Percentiles rank a stretch among this genome's conserved stretches.
These are phyloP conservation scores for Scrobipalpa atriplicella DNA, from an alignment of 2,888 invertebrate genomes.

Conservation along the genomic window DNA sequence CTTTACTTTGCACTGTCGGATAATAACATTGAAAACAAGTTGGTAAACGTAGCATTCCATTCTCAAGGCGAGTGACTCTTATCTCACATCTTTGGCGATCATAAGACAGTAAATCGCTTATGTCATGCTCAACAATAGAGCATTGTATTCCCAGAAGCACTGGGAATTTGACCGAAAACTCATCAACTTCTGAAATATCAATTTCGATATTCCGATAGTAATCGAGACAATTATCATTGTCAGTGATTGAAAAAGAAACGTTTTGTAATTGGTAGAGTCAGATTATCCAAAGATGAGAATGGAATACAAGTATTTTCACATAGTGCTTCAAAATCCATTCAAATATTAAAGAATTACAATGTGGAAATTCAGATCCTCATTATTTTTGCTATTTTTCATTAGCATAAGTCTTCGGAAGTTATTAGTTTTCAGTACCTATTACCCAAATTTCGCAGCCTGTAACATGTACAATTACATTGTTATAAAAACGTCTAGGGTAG, in stretches of 20 bases:
- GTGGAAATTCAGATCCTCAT: no score
- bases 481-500: no score
- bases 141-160: conserved; percentile 7
- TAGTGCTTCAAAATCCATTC: no score
- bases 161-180: conserved; percentile 3
- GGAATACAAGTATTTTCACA: no score
- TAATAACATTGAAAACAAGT: conserved; percentile 28
- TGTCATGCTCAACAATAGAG: conserved; percentile 38
- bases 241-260: background rate
- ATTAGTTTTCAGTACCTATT: no score
- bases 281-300: no score
- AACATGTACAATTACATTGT: no score
- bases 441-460: no score
- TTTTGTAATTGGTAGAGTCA: background rate
- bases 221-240: conserved; percentile 10
- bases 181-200: conserved; percentile 1
- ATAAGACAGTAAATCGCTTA: conserved; percentile 50
- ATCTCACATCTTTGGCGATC: conserved; percentile 57
- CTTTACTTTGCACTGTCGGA: background rate
- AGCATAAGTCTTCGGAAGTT: no score
- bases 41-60: conserved; percentile 68
- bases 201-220: background rate
- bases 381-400: no score
- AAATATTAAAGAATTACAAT: no score
- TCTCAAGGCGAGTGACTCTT: conserved; percentile 70